A percentile compares a stretch with the other conserved stretches of the same genome.
Conservation (phyloP, 2,797 vertebrate species). For the Pipistrellus pipistrellus region DNA sequence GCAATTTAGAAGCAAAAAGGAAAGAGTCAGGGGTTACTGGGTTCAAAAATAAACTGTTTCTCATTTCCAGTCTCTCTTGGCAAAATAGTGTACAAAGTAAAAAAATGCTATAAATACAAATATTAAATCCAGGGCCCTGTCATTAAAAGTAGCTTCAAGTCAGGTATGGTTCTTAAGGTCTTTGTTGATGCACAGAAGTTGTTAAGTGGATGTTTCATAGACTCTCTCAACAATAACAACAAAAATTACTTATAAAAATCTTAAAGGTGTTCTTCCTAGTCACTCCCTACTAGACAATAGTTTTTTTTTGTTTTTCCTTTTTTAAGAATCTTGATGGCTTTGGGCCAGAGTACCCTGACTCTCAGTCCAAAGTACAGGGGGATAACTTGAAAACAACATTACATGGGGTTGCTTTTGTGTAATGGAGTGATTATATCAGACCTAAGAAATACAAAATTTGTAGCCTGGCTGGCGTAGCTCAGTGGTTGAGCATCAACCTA, state of each 20-base stretch:
- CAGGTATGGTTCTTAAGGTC: neutral
- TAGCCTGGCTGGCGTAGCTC: too few species aligned
- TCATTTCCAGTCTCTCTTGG: neutral
- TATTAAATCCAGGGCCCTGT: neutral
- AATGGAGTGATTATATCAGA: neutral
- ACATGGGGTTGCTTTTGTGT: neutral
- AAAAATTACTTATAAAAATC: neutral
- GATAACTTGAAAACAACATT: neutral
- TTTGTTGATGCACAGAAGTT: neutral
- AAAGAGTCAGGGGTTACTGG: neutral
- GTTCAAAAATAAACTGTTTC: constrained; percentile 5
- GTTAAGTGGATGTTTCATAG: neutral
- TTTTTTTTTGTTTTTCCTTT: neutral
- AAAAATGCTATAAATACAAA: constrained; percentile 14
- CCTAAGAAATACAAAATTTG: neutral
- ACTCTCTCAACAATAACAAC: neutral
- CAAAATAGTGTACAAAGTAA: neutral
- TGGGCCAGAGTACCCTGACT: neutral
- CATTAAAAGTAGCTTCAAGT: neutral
- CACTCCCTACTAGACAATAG: neutral
- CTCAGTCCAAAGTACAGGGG: neutral
- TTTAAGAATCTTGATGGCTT: neutral
- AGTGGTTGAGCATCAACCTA: too few species aligned
- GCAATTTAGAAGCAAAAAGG: neutral
- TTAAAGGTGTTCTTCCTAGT: neutral